Conservation (phyloP, 2,113 vertebrate species). For the Heterocephalus glaber region DNA sequence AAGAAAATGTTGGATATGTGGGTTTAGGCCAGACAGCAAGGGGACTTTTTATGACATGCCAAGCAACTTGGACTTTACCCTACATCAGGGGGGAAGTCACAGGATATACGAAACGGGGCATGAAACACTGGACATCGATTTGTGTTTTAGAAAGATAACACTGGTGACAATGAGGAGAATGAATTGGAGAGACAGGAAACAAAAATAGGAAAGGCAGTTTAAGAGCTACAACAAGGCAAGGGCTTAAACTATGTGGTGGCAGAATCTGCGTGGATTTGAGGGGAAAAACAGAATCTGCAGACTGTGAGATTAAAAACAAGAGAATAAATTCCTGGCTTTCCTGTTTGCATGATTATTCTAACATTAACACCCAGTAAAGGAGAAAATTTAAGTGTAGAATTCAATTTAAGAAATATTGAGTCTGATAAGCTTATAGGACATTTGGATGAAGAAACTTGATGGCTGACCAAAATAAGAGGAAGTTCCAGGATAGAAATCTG, state of each 20-base stretch:
- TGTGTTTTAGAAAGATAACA: background rate
- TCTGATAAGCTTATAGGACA: accelerated
- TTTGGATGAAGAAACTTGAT: background rate
- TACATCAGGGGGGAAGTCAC: accelerated
- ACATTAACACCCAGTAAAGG: accelerated
- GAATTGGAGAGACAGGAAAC: background rate
- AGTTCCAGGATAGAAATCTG: background rate
- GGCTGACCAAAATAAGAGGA: background rate
- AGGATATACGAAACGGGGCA: background rate
- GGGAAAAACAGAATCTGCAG: background rate
- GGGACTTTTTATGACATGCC: background rate
- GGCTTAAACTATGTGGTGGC: background rate
- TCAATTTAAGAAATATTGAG: background rate
- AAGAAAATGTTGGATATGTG: background rate
- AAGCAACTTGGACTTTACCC: slow-evolving; percentile 22
- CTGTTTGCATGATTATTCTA: background rate
- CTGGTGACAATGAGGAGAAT: background rate
- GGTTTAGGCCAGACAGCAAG: background rate
- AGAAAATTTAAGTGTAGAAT: background rate
- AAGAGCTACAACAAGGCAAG: background rate
- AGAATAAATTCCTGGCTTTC: background rate
- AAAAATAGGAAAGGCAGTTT: background rate
- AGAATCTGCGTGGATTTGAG: background rate
- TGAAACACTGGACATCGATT: background rate
- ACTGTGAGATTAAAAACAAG: background rate